phyloP scores from a whole-genome alignment of 2,888 invertebrate species.

The Polyommatus icarus region DNA sequence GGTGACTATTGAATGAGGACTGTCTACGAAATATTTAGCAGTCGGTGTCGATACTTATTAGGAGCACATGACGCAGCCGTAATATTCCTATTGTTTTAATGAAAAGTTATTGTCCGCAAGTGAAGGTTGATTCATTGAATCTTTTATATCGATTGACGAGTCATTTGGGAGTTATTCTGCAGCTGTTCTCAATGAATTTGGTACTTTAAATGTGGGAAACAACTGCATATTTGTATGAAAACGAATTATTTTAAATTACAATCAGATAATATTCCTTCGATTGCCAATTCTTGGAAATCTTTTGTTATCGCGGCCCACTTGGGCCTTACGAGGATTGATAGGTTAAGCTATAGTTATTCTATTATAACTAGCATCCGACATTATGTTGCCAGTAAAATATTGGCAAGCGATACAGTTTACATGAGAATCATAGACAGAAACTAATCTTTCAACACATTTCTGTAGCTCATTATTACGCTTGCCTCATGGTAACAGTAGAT shows the following conservation, averaged over 20 bases:
- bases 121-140: conserved; percentile 20
- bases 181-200: neutral
- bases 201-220: too few species aligned
- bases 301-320: too few species aligned
- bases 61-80: conserved; percentile 29
- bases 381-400: neutral
- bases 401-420: neutral
- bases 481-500: neutral
- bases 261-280: neutral
- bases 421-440: neutral
- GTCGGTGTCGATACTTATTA: conserved; percentile 30
- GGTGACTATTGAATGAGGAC: conserved; percentile 10
- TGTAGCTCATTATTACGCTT: neutral
- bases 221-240: too few species aligned
- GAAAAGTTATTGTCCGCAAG: conserved; percentile 34
- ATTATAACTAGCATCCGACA: neutral
- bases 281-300: too few species aligned
- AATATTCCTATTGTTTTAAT: conserved; percentile 36
- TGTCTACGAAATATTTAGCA: conserved; percentile 31
- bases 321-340: too few species aligned
- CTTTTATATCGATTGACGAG: neutral
- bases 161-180: neutral
- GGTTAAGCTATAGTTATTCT: too few species aligned
- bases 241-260: too few species aligned
- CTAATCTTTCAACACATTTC: neutral